Evolutionary conservation across 2,113 vertebrate genomes (phyloP).

Genomic region (Sminthopsis crassicaudata): DNA sequence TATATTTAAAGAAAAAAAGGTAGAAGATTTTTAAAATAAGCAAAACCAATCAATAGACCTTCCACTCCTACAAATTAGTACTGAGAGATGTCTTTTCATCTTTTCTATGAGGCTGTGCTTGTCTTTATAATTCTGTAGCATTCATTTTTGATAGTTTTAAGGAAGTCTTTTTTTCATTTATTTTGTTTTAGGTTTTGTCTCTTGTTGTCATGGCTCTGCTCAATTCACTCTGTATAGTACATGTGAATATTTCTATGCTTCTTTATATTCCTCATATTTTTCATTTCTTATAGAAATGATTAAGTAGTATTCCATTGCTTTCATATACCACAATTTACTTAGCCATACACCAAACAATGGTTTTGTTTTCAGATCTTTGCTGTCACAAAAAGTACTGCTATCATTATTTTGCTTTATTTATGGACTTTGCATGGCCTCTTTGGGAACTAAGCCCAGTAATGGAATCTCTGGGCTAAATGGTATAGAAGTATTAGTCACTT

Average conservation of each 20-base stretch:
- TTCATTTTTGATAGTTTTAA: not conserved
- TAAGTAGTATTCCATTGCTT: not conserved
- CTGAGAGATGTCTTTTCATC: not conserved
- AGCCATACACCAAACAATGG: not conserved
- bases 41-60: not conserved
- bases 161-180: not conserved
- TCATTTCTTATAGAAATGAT: not conserved
- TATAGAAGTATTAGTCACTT: not conserved
- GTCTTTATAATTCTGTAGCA: not conserved
- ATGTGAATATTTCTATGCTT: not conserved
- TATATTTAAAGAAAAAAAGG: not conserved
- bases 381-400: not conserved
- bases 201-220: not conserved
- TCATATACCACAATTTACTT: not conserved
- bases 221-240: not conserved
- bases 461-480: not conserved
- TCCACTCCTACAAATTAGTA: not conserved
- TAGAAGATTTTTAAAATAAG: not conserved
- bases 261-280: not conserved
- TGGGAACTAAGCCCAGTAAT: not conserved
- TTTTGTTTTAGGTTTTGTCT: not conserved
- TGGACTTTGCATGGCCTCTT: not conserved
- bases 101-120: not conserved
- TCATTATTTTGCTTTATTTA: not conserved
- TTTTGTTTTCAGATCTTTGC: not conserved